Evolutionary conservation across 2,888 invertebrate genomes (phyloP), one percentile per base, ranked within the genome.

Genomic region (Limenitis arthemis): DNA sequence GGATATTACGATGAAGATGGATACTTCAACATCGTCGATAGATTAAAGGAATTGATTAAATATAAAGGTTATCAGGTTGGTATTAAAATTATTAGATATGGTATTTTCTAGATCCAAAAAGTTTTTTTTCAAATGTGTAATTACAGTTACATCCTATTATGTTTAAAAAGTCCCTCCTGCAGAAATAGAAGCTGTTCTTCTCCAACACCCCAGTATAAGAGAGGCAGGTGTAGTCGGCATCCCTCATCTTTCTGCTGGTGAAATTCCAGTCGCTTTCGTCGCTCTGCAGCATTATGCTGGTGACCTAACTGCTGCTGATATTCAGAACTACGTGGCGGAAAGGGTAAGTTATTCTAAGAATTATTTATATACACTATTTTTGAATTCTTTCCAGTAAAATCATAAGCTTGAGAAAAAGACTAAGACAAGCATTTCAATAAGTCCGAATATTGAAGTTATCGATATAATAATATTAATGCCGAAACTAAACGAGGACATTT

Each of bases 161-260:
- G n/a, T n/a, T n/a, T n/a, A n/a, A n/a, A n/a, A 91, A 90, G 91
- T 90, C 0, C 91, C 96, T 0, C 96, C 96, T 49, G 95, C 96
- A 0, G 96, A 97, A 76, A 74, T 97, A 37, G 97, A 97, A 81
- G 91, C 90, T 1, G 68, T 95, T n/a, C 79, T 97, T 0, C 77
- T 95, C 1, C 89, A 89, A 11, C 90, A 94, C 73, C 88, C 90
- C 0, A 88, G 88, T 12, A 89, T 97, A 4, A 85, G 86, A 51
- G 96, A 96, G 63, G 93, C 89, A 0, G 95, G 92, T 0, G 96
- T 96, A 0, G 88, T 95, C 58, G 96, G 95, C 0, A 67, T 91
- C n/a, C 90, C 91, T 0, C 88, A 94, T 66, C 56, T 58, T 2
- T 87, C 69, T 6, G 89, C 90, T n/a, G 94, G 94, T 1, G 94